A percentile compares a stretch with the other conserved stretches of the same genome.
These are phyloP conservation scores for Cecidostiba fungosa DNA, from an alignment of 2,888 invertebrate genomes.

Conservation along the genomic window DNA sequence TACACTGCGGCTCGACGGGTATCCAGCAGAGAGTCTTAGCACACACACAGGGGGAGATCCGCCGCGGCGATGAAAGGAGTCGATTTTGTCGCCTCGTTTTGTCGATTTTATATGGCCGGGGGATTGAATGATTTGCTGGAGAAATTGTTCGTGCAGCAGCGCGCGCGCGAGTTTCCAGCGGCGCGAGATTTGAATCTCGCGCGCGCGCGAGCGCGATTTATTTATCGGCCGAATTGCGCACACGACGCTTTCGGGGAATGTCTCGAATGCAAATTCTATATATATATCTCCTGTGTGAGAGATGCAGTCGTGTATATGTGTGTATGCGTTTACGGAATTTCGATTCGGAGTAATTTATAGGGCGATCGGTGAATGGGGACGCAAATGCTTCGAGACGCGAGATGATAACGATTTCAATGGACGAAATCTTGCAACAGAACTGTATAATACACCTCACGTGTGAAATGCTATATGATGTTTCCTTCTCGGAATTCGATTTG, in stretches of 20 bases:
- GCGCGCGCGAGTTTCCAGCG: slow-evolving; percentile 7
- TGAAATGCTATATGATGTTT: no score
- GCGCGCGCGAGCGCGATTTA: slow-evolving; percentile 19
- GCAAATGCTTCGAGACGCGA: not conserved
- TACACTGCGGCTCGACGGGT: not conserved
- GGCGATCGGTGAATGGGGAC: slow-evolving; percentile 32
- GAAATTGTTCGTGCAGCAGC: slow-evolving; percentile 33
- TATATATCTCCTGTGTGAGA: not conserved
- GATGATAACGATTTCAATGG: slow-evolving; percentile 53
- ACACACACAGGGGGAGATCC: not conserved
- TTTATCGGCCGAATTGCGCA: slow-evolving; percentile 46
- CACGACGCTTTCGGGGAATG: slow-evolving; percentile 43
- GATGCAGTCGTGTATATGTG: not conserved
- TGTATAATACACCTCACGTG: no score
- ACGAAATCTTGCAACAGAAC: not conserved
- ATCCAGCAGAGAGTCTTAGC: not conserved
- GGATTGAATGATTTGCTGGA: slow-evolving; percentile 45
- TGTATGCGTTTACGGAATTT: slow-evolving; percentile 43
- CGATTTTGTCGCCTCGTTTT: slow-evolving; percentile 58
- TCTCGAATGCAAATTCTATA: slow-evolving; percentile 54
- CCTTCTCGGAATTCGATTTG: no score
- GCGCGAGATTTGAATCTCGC: slow-evolving; percentile 47
- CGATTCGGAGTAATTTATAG: slow-evolving; percentile 58
- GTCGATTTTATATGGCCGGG: slow-evolving; percentile 32
- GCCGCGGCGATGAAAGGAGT: slow-evolving; percentile 37